A percentile compares a stretch with the other conserved stretches of the same genome.
These are phyloP conservation scores for Tipula vernalis DNA, from an alignment of 2,888 invertebrate species.

Conservation along the genomic window DNA sequence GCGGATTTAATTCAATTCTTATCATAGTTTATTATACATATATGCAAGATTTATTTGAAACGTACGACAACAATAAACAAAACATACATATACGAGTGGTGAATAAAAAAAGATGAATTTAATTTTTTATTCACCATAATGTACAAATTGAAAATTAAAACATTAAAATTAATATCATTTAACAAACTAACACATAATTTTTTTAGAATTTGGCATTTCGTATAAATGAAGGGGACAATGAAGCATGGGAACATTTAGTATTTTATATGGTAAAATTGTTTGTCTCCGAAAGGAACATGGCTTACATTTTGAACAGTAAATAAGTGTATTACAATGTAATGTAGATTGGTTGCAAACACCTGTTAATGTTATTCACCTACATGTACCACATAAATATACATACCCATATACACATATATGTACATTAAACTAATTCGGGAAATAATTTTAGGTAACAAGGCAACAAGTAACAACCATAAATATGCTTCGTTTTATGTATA, in stretches of 20 bases:
- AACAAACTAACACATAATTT: neutral
- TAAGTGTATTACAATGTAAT: neutral
- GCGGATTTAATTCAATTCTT: neutral
- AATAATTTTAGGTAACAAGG: neutral
- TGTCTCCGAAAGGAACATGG: neutral
- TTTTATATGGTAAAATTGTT: slow-evolving; percentile 9
- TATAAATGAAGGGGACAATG: slow-evolving; percentile 9
- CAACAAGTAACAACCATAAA: neutral
- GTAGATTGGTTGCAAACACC: neutral
- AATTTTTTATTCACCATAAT: neutral
- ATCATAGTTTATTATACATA: neutral
- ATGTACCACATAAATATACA: neutral
- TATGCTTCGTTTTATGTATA: neutral
- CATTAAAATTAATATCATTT: neutral
- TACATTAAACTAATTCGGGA: neutral
- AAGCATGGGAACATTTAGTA: slow-evolving; percentile 13
- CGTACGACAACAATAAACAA: neutral
- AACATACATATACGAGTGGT: neutral
- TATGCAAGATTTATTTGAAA: neutral
- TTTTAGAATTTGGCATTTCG: slow-evolving; percentile 15
- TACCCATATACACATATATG: neutral
- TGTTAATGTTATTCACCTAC: neutral
- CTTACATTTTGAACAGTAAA: neutral
- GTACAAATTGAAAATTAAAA: no score
- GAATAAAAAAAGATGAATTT: neutral